Conservation (phyloP, 2,888 invertebrate genomes). For the Hydrotaea cyrtoneurina region DNA sequence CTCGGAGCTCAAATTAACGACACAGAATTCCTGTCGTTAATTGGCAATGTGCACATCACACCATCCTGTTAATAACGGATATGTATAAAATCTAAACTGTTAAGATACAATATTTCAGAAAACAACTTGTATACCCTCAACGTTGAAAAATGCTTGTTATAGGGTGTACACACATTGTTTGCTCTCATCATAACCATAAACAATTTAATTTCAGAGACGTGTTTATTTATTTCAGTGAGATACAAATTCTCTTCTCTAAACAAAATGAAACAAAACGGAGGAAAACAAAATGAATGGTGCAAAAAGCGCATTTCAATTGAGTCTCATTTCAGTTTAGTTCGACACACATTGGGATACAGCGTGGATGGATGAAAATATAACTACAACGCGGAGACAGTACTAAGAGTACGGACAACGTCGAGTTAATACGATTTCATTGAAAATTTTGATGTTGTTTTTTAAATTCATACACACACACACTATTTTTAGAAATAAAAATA, state of each 20-base stretch:
- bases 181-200: conserved; percentile 5
- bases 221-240: conserved; percentile 20
- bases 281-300: conserved; percentile 3
- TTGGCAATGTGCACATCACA: no score
- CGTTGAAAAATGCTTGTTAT: neutral
- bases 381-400: neutral
- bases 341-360: neutral
- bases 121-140: no score
- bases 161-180: conserved; percentile 43
- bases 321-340: neutral
- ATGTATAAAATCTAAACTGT: no score
- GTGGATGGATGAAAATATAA: conserved; percentile 7
- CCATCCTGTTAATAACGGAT: no score
- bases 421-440: conserved; percentile 15
- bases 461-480: neutral
- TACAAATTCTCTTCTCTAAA: conserved; percentile 40
- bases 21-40: no score
- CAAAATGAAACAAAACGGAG: conserved; percentile 30
- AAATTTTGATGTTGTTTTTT: neutral
- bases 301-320: conserved; percentile 51
- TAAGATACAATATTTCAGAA: no score
- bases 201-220: conserved; percentile 23
- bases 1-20: no score
- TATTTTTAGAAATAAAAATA: neutral
- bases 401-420: neutral